Evolutionary conservation across 2,797 vertebrate species (phyloP), one percentile per base, ranked within the genome.

Genomic region (Yasuhikotakia modesta): DNA sequence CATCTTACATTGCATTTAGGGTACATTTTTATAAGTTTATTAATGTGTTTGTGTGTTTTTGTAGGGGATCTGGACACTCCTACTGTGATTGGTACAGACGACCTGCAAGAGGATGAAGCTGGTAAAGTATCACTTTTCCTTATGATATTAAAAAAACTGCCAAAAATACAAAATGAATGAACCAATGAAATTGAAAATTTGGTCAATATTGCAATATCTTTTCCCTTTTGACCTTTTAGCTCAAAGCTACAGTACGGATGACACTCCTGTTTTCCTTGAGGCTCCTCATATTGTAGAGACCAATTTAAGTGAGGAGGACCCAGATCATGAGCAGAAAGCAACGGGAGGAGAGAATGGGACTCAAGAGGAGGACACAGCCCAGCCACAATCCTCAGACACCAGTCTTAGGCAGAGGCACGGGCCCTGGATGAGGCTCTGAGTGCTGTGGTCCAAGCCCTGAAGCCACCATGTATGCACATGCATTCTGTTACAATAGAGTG

Each of bases 371-470:
- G 83, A 61, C 53, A 55, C 61, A 48, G 46, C 52, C 43, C 67
- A 79, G 52, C 43, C 46, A 67, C 81, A 82, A 5, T 76, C 70
- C 16, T 68, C 66, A 4, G 90, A 91, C 74, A 79, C 82, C 0
- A 61, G 22, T 0, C 84, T 94, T 52, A 83, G 92, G 10, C 93
- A 93, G 83, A 92, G 93, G 88, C 86, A 85, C 1, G 90, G 89
- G 12, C 86, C 88, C 12, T 90, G 88, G 87, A 91, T 91, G 88
- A 91, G 88, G 69, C 89, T 90, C 78, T 93, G 82, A 43, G 39
- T 10, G 11, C 16, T 32, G 65, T 43, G 17, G 32, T 24, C 70
- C 30, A 14, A 27, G 52, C 19, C 39, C 67, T 75, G 35, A 35
- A 17, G 71, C 2, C 8, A 32, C 16, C 22, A 24, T 5, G 39